Percentiles rank a stretch among this genome's conserved stretches.
phyloP scores from a whole-genome alignment of 2,888 invertebrate species.

The Tinea pellionella region DNA sequence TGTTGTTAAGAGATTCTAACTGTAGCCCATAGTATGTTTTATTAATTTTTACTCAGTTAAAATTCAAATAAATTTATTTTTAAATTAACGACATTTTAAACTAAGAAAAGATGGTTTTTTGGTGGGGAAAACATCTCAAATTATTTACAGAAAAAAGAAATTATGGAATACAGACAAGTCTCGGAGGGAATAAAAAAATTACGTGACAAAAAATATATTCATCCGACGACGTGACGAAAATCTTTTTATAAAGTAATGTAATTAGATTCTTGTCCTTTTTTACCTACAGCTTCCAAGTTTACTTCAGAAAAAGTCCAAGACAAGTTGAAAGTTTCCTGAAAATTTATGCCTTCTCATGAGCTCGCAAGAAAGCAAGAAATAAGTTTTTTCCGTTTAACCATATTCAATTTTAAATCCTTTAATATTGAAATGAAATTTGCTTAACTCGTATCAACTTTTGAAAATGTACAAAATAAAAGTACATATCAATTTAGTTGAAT shows the following conservation, averaged over 20 bases:
- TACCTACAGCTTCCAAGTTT: constrained; percentile 9
- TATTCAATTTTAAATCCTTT: neutral
- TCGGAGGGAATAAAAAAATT: constrained; percentile 1
- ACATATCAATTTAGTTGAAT: no score
- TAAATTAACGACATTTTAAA: no score
- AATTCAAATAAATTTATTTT: no score
- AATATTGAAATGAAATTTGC: neutral
- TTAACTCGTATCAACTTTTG: no score
- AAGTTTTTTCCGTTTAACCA: neutral
- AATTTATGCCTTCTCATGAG: neutral
- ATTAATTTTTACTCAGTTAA: no score
- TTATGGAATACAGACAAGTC: constrained; percentile 1
- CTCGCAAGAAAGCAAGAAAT: neutral
- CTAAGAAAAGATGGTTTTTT: neutral
- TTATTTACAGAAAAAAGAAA: constrained; percentile 4
- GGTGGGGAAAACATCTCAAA: neutral
- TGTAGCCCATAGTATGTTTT: no score
- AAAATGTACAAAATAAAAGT: no score
- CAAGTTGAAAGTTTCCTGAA: constrained; percentile 5
- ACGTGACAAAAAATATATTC: constrained; percentile 6
- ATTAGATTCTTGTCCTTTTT: constrained; percentile 10
- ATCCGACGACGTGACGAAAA: constrained; percentile 8
- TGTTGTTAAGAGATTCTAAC: no score
- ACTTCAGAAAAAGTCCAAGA: constrained; percentile 5
- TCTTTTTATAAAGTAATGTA: constrained; percentile 11